Base-by-base conservation (phyloP, 2,797 vertebrate species). In the Xenopus petersii region DNA sequence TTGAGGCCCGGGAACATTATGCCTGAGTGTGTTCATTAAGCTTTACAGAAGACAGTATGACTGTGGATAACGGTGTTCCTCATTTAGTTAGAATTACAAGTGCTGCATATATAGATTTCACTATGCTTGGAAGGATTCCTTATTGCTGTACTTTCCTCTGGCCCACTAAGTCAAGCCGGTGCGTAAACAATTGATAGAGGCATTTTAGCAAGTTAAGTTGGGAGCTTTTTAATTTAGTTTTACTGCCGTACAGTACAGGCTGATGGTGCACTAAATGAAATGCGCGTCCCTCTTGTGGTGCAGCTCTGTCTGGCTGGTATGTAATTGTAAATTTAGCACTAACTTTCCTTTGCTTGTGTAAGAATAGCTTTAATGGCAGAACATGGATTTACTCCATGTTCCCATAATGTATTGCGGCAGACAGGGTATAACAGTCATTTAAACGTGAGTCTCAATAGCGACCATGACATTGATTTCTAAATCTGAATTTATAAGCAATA, bases 241-340 rank as follows among this genome's bases (percentile, higher is more conserved):
- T 72, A 77, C 49, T 56, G 64, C 64, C 64, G 54, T 68, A 68
- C 49, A 73, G 60, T 26, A 1, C 33, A 11, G 64, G 70, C 64
- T 73, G 75, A 73, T 73, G 64, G 75, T 69, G 64, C 75, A 63
- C 30, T 73, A 73, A 77, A 73, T 72, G 70, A 77, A 71, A 68
- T 36, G 13, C 55, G 48, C 64, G 12, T 21, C 10, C 10, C 48
- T 67, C 46, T 71, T 71, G 42, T 48, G 56, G 75, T 48, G 70
- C 63, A 48, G 15, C 56, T 73, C 64, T 67, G 49, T 70, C 21
- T 48, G 62, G 46, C 64, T n/a, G 26, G 63, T 59, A 48, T 71
- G 21, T 70, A 48, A 65, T 61, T 62, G 69, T 26, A 62, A 63
- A 12, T n/a, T 46, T 42, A 42, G 6, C 36, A 42, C 36, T 42